Conservation (phyloP, 2,113 vertebrate species). For the Sinocyclocheilus anophthalmus region DNA sequence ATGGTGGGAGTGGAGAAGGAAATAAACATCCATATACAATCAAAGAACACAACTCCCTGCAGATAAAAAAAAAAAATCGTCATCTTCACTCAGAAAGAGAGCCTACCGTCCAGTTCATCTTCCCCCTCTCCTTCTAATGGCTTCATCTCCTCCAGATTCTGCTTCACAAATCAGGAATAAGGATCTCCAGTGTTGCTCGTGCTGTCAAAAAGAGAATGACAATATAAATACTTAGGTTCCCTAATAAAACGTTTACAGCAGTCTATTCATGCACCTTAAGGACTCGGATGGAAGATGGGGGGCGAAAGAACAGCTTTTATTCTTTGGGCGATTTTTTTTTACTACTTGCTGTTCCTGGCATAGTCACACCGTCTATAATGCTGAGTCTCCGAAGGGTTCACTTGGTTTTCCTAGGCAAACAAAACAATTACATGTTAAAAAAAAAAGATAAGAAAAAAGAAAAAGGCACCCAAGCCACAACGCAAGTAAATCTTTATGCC, state of each 20-base stretch:
- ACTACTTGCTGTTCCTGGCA: conserved; percentile 97
- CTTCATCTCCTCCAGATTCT: conserved; percentile 98
- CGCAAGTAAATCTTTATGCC: neutral
- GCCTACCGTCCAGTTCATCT: conserved; percentile 94
- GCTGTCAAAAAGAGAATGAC: conserved; percentile 71
- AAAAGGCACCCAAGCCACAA: neutral
- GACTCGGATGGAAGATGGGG: neutral
- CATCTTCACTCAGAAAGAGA: neutral
- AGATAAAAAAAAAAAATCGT: no score
- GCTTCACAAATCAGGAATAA: conserved; percentile 99
- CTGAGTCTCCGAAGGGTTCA: conserved; percentile 98
- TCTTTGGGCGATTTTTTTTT: conserved; percentile 99
- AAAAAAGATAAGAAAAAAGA: neutral
- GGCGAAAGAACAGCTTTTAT: conserved; percentile 92
- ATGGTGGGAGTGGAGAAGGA: conserved; percentile 76
- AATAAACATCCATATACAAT: neutral
- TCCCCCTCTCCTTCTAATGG: conserved; percentile 93
- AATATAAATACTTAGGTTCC: neutral
- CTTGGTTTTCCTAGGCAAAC: conserved; percentile 92
- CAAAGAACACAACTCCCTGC: no score
- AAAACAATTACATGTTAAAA: neutral
- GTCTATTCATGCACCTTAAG: neutral
- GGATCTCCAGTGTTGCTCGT: conserved; percentile 98
- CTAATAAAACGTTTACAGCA: neutral
- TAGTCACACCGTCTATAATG: conserved; percentile 99